A percentile compares a stretch with the other conserved stretches of the same genome.
phyloP scores from a whole-genome alignment of 1,140 invertebrate genomes.

The Elymnias hypermnestra region DNA sequence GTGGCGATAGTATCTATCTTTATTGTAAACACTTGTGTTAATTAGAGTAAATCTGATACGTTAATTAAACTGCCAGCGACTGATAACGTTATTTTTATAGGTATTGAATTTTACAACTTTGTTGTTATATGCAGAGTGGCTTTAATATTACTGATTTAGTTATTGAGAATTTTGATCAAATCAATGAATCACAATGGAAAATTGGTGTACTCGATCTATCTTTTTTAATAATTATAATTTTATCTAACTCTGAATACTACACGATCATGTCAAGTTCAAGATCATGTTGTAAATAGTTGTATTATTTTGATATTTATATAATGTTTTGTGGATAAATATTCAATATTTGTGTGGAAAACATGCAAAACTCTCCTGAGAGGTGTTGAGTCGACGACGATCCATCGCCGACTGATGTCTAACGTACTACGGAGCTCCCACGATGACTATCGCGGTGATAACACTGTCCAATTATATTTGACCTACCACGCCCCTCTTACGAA shows the following conservation, averaged over 20 bases:
- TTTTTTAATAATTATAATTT: too few species aligned
- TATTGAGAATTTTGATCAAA: too few species aligned
- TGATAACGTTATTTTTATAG: too few species aligned
- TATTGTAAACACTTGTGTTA: constrained; percentile 39
- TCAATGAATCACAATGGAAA: too few species aligned
- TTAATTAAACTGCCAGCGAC: constrained; percentile 33
- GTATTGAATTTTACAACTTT: constrained; percentile 12
- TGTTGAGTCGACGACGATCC: constrained; percentile 63
- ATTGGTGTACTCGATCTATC: too few species aligned
- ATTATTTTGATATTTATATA: too few species aligned
- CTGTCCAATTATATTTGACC: constrained; percentile 28
- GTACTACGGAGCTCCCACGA: constrained; percentile 40
- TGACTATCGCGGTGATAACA: constrained; percentile 50
- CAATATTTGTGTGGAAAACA: constrained; percentile 10
- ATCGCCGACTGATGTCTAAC: constrained; percentile 51
- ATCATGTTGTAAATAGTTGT: too few species aligned
- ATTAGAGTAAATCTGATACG: constrained; percentile 38
- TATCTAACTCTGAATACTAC: too few species aligned
- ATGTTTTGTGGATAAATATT: constrained; percentile 8
- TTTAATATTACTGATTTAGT: neutral
- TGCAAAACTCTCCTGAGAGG: constrained; percentile 27
- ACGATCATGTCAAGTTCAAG: too few species aligned
- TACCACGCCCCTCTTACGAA: constrained; percentile 1
- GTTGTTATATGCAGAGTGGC: constrained; percentile 9
- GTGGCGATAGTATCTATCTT: constrained; percentile 32